phyloP scores from a whole-genome alignment of 2,113 vertebrate genomes.

The Syngnathoides biaculeatus region DNA sequence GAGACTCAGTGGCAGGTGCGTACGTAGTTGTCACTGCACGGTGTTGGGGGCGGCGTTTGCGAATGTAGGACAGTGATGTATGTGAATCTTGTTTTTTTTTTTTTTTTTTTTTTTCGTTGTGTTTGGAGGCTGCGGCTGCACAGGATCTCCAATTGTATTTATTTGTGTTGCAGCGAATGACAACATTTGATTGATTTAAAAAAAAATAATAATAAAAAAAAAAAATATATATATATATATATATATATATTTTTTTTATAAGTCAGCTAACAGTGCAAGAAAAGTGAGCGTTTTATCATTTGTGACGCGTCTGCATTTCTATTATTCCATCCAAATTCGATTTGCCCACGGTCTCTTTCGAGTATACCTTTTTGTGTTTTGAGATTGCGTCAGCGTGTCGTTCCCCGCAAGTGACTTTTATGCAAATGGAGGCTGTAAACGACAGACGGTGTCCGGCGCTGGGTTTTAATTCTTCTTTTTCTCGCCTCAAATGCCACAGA shows the following conservation, averaged over 20 bases:
- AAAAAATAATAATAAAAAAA: no score
- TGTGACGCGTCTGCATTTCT: background rate
- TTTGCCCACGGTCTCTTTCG: background rate
- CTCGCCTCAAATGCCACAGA: slow-evolving; percentile 47
- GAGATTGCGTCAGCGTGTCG: background rate
- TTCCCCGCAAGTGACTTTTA: background rate
- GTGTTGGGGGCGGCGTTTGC: background rate
- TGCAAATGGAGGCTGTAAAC: background rate
- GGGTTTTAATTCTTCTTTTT: slow-evolving; percentile 6
- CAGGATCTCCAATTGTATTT: background rate
- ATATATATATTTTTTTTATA: no score
- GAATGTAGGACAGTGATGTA: background rate
- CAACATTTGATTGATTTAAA: background rate
- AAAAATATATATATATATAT: no score
- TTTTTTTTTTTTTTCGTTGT: background rate
- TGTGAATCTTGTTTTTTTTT: background rate
- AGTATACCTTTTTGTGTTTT: background rate
- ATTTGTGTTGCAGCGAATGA: background rate
- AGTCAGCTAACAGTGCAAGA: no score
- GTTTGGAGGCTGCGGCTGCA: background rate
- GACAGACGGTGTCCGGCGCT: background rate
- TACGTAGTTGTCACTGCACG: background rate
- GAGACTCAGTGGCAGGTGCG: background rate
- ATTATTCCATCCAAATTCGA: background rate
- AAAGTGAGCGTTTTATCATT: background rate